These are phyloP conservation scores for Thamnophis sirtalis DNA, from an alignment of 2,113 vertebrate species.

Conservation along the genomic window DNA sequence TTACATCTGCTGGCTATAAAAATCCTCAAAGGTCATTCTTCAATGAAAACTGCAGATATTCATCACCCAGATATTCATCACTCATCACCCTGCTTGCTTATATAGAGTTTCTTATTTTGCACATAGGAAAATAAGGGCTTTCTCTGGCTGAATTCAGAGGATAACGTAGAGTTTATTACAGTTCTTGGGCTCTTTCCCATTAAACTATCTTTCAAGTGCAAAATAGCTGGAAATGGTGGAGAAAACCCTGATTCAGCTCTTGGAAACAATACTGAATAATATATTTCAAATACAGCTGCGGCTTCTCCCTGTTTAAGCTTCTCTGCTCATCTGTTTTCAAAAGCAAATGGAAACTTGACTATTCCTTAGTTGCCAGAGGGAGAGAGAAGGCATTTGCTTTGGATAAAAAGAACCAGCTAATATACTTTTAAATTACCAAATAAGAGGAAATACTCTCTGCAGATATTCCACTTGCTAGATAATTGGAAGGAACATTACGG, in stretches of 20 bases:
- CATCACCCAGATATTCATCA: slow-evolving; percentile 19
- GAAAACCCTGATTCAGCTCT: slow-evolving; percentile 29
- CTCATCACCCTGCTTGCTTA: slow-evolving; percentile 6
- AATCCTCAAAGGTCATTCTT: slow-evolving; percentile 15
- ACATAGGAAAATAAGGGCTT: slow-evolving; percentile 40
- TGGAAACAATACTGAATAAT: slow-evolving; percentile 22
- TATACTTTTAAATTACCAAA: slow-evolving; percentile 12
- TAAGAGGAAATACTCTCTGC: not conserved
- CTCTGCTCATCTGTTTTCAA: slow-evolving; percentile 12
- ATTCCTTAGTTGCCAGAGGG: slow-evolving; percentile 29
- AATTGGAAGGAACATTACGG: slow-evolving; percentile 16
- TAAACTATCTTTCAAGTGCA: slow-evolving; percentile 28
- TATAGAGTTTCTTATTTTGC: slow-evolving; percentile 32
- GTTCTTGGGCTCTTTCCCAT: not conserved
- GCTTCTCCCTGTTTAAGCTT: not conserved
- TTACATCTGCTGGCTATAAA: slow-evolving; percentile 24
- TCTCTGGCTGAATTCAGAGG: slow-evolving; percentile 30
- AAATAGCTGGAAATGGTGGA: slow-evolving; percentile 28
- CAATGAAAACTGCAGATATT: slow-evolving; percentile 31
- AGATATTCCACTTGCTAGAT: not conserved
- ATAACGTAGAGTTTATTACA: slow-evolving; percentile 43
- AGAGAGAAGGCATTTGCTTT: slow-evolving; percentile 28
- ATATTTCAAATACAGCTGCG: not conserved
- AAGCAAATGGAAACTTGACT: not conserved
- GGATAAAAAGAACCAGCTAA: slow-evolving; percentile 26